These are phyloP conservation scores for Pangasius macronema DNA, from an alignment of 2,797 vertebrate genomes.

Conservation along the genomic window DNA sequence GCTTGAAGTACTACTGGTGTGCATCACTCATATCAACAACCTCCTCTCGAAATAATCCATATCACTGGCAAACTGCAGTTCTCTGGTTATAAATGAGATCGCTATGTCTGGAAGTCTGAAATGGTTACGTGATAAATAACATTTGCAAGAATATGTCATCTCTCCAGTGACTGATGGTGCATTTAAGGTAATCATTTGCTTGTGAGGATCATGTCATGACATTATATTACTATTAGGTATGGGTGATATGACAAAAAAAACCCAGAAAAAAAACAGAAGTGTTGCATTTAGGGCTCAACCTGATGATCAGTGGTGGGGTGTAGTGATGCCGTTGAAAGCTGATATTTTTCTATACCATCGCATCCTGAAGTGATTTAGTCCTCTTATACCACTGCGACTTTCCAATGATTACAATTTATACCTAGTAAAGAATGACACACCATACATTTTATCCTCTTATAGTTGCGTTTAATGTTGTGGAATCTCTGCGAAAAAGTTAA, in stretches of 20 bases:
- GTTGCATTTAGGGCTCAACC: too few relatives aligned
- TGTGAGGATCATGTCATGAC: not conserved
- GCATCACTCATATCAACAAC: not conserved
- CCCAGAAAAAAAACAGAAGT: not conserved
- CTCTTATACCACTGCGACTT: not conserved
- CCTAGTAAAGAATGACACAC: not conserved
- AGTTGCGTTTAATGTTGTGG: not conserved
- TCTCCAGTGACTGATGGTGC: not conserved
- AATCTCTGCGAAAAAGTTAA: not conserved
- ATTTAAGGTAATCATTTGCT: not conserved
- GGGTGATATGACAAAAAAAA: not conserved
- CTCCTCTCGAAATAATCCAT: not conserved
- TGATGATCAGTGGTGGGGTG: not conserved
- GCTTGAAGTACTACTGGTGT: not conserved
- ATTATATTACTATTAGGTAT: not conserved
- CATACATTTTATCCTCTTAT: not conserved
- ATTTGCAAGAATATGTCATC: not conserved
- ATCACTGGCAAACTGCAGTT: conserved; percentile 3
- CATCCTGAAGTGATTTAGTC: not conserved
- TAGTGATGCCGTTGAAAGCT: not conserved
- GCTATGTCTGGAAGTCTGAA: not conserved
- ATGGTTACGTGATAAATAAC: too few relatives aligned
- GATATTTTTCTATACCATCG: not conserved
- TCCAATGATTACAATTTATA: not conserved
- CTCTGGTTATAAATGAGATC: not conserved